These are phyloP conservation scores for Oreotragus oreotragus DNA, from an alignment of 2,113 vertebrate species.

Conservation along the genomic window DNA sequence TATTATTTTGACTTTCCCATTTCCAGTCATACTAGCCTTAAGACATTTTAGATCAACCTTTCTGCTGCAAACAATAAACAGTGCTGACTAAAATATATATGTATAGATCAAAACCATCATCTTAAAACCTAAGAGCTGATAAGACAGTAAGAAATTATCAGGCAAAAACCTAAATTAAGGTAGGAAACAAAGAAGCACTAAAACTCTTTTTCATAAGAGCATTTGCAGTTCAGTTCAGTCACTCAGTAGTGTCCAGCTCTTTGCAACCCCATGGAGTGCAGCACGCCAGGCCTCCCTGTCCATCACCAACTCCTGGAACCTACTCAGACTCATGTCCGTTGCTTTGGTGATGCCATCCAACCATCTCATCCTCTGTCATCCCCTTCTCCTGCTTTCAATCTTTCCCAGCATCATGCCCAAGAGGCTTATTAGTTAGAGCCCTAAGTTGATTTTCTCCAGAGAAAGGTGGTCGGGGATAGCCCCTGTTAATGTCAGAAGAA, in stretches of 20 bases:
- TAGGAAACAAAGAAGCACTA: not conserved
- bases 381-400: not conserved
- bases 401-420: not conserved
- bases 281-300: not conserved
- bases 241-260: accelerated
- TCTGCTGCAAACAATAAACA: not conserved
- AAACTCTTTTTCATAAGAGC: not conserved
- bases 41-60: not conserved
- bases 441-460: too few relatives aligned
- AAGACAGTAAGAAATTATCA: not conserved
- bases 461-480: too few relatives aligned
- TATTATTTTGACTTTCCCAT: not conserved
- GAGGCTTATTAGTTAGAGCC: too few relatives aligned
- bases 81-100: not conserved
- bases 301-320: not conserved
- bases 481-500: too few relatives aligned
- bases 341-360: not conserved
- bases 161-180: not conserved
- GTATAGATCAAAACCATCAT: not conserved
- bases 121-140: not conserved
- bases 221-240: not conserved
- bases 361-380: not conserved
- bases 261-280: not conserved
- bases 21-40: not conserved
- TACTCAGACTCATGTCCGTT: not conserved